Conservation (phyloP, 2,113 vertebrate species). For the Rallus limicola region DNA sequence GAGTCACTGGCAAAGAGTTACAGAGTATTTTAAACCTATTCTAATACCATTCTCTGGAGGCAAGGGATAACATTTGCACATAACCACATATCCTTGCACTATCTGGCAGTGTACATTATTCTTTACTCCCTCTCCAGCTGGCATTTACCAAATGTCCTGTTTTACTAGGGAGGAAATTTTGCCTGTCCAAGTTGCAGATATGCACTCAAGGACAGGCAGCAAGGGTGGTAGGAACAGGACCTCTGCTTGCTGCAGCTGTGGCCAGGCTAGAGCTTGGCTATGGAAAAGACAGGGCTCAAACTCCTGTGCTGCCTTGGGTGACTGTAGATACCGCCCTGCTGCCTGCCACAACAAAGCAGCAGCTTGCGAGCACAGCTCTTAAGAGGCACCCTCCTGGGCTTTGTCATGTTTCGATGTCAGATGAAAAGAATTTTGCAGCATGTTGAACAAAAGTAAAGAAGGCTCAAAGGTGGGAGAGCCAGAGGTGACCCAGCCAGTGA, state of each 20-base stretch:
- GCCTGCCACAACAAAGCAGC: not conserved
- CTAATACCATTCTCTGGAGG: not conserved
- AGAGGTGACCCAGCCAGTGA: not conserved
- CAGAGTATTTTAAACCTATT: not conserved
- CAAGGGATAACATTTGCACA: not conserved
- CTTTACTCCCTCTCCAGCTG: not conserved
- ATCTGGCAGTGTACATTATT: rapidly evolving
- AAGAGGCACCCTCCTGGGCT: not conserved
- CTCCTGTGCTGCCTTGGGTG: not conserved
- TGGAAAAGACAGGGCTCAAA: too few relatives aligned
- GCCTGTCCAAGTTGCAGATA: not conserved
- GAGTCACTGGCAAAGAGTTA: not conserved
- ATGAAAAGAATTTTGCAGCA: not conserved
- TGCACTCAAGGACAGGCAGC: not conserved
- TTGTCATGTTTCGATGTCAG: not conserved
- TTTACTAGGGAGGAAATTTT: not conserved
- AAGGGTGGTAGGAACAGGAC: rapidly evolving
- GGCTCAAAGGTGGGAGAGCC: not conserved
- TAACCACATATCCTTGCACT: not conserved
- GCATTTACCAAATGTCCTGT: not conserved
- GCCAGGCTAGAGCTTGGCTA: too few relatives aligned
- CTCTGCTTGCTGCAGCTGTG: not conserved
- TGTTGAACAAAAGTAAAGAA: rapidly evolving
- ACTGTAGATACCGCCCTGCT: not conserved
- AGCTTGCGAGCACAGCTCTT: not conserved